Evolutionary conservation across 2,797 vertebrate genomes (phyloP), one percentile per base, ranked within the genome.

Genomic region (Sebastiscus tertius): DNA sequence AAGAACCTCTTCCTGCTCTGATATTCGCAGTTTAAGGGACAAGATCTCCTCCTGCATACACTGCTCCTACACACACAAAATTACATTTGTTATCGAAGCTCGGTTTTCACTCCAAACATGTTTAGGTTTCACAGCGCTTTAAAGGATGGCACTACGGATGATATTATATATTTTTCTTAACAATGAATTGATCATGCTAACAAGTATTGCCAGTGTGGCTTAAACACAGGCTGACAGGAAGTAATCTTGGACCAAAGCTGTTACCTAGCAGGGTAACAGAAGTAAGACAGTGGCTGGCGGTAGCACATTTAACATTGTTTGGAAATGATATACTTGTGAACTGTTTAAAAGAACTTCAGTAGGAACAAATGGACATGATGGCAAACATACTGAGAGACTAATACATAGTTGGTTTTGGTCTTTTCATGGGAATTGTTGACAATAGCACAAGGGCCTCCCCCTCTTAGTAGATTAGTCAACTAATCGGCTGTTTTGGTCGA

Each of bases 1-100:
- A 11, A 99, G 95, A 65, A 96, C 95, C 29, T 93, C 94, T 62
- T 98, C 97, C 92, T 97, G 96, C 84, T 97, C 94, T 0, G 94
- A 95, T 1, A 99, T 89, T 29, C 92, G 96, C 84, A 96, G 89
- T 77, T 92, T 96, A 79, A 99, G 95, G 0, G 93, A 94, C 59
- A 92, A 82, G 1, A 99, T 97, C 94, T 99, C 97, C 0, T 96
- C 95, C 79, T 96, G 96, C 89, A 97, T 90, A 1, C 86, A 88
- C 80, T 97, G 96, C 85, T 97, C 97, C 98, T 99, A 87, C 31
- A 88, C 29, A 67, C 36, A 85, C 59, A 80, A 6, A 60, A 2
- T 13, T 4, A 56, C n/a, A 36, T 65, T 60, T 55, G 13, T 52
- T 68, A 39, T 31, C 0, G 0, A 24, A 34, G 22, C 31, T 24